Base-by-base conservation (phyloP, 2,113 vertebrate genomes). In the Sturnira hondurensis region DNA sequence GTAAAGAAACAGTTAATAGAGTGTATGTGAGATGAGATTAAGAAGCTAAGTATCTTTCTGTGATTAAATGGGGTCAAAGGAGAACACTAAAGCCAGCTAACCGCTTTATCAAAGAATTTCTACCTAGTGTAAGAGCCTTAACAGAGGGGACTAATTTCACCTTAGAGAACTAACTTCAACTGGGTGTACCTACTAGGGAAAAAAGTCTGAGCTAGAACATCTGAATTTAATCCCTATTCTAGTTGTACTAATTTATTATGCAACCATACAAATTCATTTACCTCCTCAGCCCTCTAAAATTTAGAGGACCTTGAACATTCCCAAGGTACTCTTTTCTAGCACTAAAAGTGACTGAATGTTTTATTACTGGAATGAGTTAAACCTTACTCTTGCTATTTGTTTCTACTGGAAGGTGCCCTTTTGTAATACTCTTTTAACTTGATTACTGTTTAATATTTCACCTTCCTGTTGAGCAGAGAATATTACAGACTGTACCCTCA, bases 101-200 rank as follows among this genome's bases (percentile, higher is more conserved):
- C 63, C 52, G 65, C 73, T 81, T 86, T 71, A 85, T 63, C 63
- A 91, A 97, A 91, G 58, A 85, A 41, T 11, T 52, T 91, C 73
- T 70, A 83, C 36, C 11, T 54, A 74, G 50, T 88, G 76, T 84
- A 93, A 73, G 52, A 67, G n/a, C 8, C 16, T 92, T 86, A 77
- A 52, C 65, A 86, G 38, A 84, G 28, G 61, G 22, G 85, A 33
- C 41, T 67, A 81, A 91, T 76, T 96, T 92, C 56, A 95, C 22
- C 61, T 5, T 78, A 91, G 36, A 63, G 11, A 86, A 22, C 43
- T 71, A 76, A 89, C 86, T 91, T 87, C 67, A 89, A 70, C 61
- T 68, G 89, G 36, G 24, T 74, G 3, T 58, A 76, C 28, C 56
- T 19, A 52, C 36, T 19, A 50, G 7, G 2, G 31, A n/a, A 73